phyloP scores from a whole-genome alignment of 2,797 vertebrate genomes.

The Buceros bicornis region DNA sequence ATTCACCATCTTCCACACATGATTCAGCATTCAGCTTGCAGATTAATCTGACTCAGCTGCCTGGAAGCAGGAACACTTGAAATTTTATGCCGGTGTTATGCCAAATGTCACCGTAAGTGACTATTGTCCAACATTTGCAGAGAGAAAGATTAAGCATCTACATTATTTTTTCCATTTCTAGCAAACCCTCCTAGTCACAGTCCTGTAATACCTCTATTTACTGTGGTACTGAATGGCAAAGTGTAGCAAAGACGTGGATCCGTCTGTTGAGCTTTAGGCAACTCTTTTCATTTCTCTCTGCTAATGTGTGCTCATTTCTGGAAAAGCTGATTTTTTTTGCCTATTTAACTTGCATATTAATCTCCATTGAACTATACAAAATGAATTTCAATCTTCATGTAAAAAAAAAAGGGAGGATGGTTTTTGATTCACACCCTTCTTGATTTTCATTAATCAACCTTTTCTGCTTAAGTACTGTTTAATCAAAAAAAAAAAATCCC shows the following conservation, averaged over 20 bases:
- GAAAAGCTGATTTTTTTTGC: not conserved
- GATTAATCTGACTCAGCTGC: conserved; percentile 25
- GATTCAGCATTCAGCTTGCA: not conserved
- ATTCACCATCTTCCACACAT: not conserved
- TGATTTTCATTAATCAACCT: conserved; percentile 61
- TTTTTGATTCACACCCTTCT: conserved; percentile 28
- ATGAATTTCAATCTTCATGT: conserved; percentile 15
- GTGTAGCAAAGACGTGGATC: not conserved
- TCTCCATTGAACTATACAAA: conserved; percentile 39
- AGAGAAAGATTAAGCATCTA: not conserved
- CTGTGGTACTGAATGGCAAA: not conserved
- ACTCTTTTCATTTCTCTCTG: not conserved
- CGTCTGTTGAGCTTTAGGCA: not conserved
- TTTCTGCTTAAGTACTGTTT: conserved; percentile 48
- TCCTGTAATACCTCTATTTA: not conserved
- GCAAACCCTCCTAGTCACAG: not conserved
- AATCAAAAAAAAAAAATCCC: conserved; percentile 29
- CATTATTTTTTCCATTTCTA: not conserved
- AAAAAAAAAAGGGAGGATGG: not conserved
- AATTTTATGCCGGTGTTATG: not conserved
- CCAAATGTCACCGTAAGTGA: not conserved
- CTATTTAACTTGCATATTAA: conserved; percentile 31
- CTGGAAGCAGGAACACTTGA: not conserved
- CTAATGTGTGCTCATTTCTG: not conserved
- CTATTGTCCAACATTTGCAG: not conserved